These are phyloP conservation scores for Archilochus colubris DNA, from an alignment of 2,113 vertebrate species.

Conservation along the genomic window DNA sequence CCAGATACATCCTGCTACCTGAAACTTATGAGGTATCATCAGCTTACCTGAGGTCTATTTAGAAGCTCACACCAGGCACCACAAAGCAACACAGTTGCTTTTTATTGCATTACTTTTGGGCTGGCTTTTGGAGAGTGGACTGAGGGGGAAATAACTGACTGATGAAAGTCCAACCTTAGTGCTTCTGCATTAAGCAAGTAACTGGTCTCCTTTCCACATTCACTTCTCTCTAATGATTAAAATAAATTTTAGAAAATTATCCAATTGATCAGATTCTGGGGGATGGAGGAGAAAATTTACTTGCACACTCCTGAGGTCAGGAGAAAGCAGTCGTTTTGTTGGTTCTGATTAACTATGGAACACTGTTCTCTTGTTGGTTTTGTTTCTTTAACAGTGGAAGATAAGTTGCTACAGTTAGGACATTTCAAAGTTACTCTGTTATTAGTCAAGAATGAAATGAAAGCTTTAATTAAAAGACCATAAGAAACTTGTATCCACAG, in stretches of 20 bases:
- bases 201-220: slow-evolving; percentile 64
- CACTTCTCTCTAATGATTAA: not conserved
- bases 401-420: not conserved
- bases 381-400: not conserved
- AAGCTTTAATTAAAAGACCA: slow-evolving; percentile 37
- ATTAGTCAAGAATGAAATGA: not conserved
- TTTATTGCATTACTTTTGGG: not conserved
- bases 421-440: not conserved
- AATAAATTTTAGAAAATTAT: not conserved
- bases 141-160: slow-evolving; percentile 4
- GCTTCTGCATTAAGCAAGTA: slow-evolving; percentile 81
- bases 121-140: not conserved
- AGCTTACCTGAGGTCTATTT: not conserved
- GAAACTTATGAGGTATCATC: not conserved
- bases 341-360: not conserved
- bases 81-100: not conserved
- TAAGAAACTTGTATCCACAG: slow-evolving; percentile 1
- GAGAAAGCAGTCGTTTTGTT: not conserved
- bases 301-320: not conserved
- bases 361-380: not conserved
- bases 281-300: not conserved
- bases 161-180: slow-evolving; percentile 82
- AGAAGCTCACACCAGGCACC: not conserved
- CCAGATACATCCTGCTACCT: not conserved
- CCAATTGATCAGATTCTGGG: not conserved